Conservation (phyloP, 2,797 vertebrate species). For the Enteromius thamalakanensis region DNA sequence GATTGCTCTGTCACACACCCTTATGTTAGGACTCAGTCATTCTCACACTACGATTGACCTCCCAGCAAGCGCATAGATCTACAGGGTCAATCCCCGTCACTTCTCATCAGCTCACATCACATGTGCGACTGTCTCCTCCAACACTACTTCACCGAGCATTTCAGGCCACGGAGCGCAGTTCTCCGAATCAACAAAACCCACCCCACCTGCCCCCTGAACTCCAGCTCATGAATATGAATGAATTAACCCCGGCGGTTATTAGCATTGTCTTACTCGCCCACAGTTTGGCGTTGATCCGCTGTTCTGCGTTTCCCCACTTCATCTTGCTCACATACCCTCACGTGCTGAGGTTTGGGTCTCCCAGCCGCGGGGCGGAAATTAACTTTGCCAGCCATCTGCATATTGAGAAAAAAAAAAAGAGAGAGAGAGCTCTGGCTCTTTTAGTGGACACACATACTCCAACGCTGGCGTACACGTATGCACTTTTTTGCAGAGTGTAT, state of each 20-base stretch:
- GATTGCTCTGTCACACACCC: conserved; percentile 46
- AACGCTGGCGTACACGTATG: background rate
- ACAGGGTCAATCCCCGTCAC: conserved; percentile 50
- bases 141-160: background rate
- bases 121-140: conserved; percentile 14
- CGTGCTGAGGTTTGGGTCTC: conserved; percentile 23
- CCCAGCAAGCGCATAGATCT: conserved; percentile 34
- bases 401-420: background rate
- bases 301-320: conserved; percentile 13
- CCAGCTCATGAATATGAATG: conserved; percentile 55
- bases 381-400: conserved; percentile 53
- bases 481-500: background rate
- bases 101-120: conserved; percentile 43
- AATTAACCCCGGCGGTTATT: conserved; percentile 43
- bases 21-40: conserved; percentile 34
- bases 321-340: conserved; percentile 41
- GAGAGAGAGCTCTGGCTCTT: background rate
- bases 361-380: conserved; percentile 43
- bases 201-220: conserved; percentile 29
- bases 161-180: conserved; percentile 20
- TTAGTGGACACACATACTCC: conserved; percentile 7
- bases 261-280: conserved; percentile 44
- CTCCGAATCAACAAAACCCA: conserved; percentile 1
- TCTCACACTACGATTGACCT: conserved; percentile 42
- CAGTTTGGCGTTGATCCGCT: conserved; percentile 26